Evolutionary conservation across 2,888 invertebrate species (phyloP).

Genomic region (Thera britannica): DNA sequence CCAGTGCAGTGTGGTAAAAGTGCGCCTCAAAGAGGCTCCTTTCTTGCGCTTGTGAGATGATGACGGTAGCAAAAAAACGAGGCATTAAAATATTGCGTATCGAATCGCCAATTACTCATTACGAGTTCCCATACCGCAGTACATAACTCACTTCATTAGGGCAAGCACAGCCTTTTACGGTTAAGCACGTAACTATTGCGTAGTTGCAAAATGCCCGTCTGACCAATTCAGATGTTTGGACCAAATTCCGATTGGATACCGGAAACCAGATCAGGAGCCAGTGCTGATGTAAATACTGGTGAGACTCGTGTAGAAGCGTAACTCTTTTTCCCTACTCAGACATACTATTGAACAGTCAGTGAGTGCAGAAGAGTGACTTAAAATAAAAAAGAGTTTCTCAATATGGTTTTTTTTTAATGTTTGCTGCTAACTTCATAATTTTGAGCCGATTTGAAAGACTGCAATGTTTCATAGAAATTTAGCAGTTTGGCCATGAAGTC

Average conservation of each 20-base stretch:
- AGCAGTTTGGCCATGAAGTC: no score
- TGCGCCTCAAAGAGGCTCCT: no score
- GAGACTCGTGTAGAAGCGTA: constrained; percentile 14
- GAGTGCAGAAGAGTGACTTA: no score
- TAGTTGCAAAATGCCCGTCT: constrained; percentile 36
- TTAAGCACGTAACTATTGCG: constrained; percentile 25
- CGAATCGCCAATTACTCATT: constrained; percentile 14
- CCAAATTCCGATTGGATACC: constrained; percentile 37
- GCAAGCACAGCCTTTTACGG: constrained; percentile 37
- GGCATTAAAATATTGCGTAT: constrained; percentile 19
- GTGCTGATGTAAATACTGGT: background rate
- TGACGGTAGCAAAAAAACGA: background rate
- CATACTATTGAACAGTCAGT: background rate
- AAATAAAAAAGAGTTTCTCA: no score
- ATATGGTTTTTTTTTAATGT: no score
- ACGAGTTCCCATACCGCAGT: constrained; percentile 23
- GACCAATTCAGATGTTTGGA: constrained; percentile 34
- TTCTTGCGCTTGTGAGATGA: no score
- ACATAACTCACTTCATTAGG: constrained; percentile 38
- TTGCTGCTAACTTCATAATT: no score
- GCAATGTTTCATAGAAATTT: no score
- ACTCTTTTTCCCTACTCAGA: background rate
- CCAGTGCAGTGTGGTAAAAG: no score
- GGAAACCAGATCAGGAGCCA: constrained; percentile 16
- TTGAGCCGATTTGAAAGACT: no score